Percentiles rank a stretch among this genome's conserved stretches.
phyloP scores from a whole-genome alignment of 2,888 invertebrate genomes.

The Conops quadrifasciatus region DNA sequence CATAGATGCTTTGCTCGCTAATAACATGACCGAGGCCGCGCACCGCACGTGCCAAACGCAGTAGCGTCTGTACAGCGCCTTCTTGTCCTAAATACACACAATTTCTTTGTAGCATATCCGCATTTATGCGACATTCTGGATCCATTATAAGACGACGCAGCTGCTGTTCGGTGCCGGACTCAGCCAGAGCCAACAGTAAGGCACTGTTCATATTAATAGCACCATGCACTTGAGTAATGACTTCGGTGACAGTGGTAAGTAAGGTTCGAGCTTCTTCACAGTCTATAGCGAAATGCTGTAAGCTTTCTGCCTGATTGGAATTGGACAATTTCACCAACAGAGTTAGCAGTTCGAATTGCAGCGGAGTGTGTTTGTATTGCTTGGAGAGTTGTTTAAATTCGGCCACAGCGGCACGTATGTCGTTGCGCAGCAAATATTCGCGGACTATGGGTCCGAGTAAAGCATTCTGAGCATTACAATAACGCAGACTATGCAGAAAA shows the following conservation, averaged over 20 bases:
- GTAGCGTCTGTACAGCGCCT: constrained; percentile 55
- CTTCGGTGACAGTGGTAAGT: constrained; percentile 60
- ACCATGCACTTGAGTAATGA: constrained; percentile 65
- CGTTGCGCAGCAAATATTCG: constrained; percentile 69
- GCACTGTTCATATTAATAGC: constrained; percentile 61
- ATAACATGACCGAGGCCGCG: constrained; percentile 58
- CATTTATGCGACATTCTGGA: constrained; percentile 68
- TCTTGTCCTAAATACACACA: constrained; percentile 66
- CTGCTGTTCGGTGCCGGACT: constrained; percentile 65
- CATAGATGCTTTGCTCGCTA: constrained; percentile 60
- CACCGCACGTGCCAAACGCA: constrained; percentile 58
- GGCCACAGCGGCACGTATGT: constrained; percentile 66
- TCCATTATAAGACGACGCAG: constrained; percentile 67
- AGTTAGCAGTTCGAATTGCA: constrained; percentile 72
- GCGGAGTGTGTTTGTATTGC: constrained; percentile 71
- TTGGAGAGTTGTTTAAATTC: constrained; percentile 67
- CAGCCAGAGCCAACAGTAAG: constrained; percentile 66
- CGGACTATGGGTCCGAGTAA: constrained; percentile 72
- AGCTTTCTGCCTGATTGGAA: constrained; percentile 34
- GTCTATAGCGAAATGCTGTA: constrained; percentile 46
- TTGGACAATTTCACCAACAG: constrained; percentile 61
- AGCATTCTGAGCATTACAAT: constrained; percentile 69
- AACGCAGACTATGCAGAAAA: constrained; percentile 67
- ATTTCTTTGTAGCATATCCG: constrained; percentile 67
- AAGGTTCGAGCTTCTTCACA: constrained; percentile 59